These are phyloP conservation scores for Eupithecia subumbrata DNA, from an alignment of 2,888 invertebrate genomes.

Conservation along the genomic window DNA sequence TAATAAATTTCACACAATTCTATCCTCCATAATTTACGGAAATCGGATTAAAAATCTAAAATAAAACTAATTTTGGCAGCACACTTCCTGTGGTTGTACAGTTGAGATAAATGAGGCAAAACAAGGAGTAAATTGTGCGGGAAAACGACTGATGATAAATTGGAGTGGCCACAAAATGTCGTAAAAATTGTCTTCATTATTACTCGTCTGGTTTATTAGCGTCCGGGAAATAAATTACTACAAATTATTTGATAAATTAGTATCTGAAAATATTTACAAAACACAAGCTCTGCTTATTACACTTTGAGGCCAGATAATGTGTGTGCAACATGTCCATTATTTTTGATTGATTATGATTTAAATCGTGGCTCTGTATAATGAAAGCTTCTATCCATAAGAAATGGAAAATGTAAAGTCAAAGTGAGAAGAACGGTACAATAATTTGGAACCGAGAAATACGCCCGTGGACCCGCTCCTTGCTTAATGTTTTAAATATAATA, in stretches of 20 bases:
- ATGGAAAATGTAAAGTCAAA: no score
- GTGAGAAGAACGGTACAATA: no score
- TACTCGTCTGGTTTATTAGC: neutral
- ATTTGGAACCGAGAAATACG: no score
- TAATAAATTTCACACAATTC: neutral
- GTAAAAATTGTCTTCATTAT: slow-evolving; percentile 18
- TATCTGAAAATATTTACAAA: neutral
- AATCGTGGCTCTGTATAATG: no score
- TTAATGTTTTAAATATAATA: no score
- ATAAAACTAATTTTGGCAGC: slow-evolving; percentile 32
- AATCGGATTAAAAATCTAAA: slow-evolving; percentile 2
- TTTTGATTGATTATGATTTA: no score
- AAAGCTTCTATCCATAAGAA: no score
- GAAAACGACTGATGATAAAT: slow-evolving; percentile 28
- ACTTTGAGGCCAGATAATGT: neutral
- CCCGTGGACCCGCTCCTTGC: no score
- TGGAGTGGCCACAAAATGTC: slow-evolving; percentile 3
- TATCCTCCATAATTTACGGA: neutral
- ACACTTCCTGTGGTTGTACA: slow-evolving; percentile 21
- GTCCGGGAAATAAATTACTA: slow-evolving; percentile 6
- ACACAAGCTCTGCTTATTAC: neutral
- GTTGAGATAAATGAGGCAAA: slow-evolving; percentile 28
- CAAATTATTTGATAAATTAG: slow-evolving; percentile 5
- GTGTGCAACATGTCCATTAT: neutral
- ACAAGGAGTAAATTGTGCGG: slow-evolving; percentile 27